Conservation (phyloP, 30 jellyfish, hydroid and myxozoan genomes). For the Haliclystus octoradiatus region DNA sequence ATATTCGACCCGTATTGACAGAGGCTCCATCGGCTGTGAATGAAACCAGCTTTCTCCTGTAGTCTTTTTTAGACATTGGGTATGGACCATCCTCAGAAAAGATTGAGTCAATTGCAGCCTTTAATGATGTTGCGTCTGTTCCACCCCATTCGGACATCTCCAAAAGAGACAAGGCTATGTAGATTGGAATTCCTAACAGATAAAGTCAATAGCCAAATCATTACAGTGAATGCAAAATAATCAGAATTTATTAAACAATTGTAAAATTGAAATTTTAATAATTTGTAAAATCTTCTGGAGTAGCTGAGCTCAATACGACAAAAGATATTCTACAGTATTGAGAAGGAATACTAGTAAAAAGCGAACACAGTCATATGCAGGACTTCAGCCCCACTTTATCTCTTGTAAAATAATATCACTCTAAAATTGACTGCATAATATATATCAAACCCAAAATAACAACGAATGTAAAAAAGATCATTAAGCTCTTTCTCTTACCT, state of each 20-base stretch:
- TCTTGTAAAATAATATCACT: too few relatives aligned
- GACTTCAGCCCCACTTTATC: too few relatives aligned
- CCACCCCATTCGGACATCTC: conserved; percentile 50
- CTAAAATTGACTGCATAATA: too few relatives aligned
- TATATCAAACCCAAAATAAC: too few relatives aligned
- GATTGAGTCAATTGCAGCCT: conserved; percentile 14
- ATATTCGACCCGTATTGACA: conserved; percentile 22
- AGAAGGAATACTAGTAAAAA: background rate
- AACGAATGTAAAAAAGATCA: too few relatives aligned
- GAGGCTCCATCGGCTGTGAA: conserved; percentile 63
- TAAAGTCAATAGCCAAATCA: too few relatives aligned
- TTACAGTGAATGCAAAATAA: too few relatives aligned
- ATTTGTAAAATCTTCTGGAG: too few relatives aligned
- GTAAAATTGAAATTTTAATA: too few relatives aligned
- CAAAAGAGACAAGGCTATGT: conserved; percentile 22
- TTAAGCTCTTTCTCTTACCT: conserved; percentile 12
- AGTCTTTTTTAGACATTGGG: conserved; percentile 14
- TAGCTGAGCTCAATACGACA: too few relatives aligned
- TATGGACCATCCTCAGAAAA: conserved; percentile 3
- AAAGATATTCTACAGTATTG: background rate
- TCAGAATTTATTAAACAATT: too few relatives aligned
- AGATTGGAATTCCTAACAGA: conserved; percentile 30
- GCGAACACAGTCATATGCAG: too few relatives aligned
- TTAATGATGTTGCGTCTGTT: conserved; percentile 34
- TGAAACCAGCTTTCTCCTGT: conserved; percentile 7